Evolutionary conservation across 2,888 invertebrate species (phyloP).

Genomic region (Cataglyphis altisquamis): DNA sequence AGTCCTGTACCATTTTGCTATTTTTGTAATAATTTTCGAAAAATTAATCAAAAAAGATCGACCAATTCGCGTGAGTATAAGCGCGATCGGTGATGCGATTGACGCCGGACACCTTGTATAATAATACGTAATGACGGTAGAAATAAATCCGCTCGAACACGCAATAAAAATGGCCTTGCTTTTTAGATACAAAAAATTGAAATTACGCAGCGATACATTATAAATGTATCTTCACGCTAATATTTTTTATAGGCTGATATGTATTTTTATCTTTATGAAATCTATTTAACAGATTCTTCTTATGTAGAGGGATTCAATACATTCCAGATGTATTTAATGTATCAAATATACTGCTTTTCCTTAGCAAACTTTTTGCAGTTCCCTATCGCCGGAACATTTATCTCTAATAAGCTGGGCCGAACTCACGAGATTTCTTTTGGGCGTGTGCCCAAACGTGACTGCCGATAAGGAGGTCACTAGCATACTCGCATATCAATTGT

Average conservation of each 20-base stretch:
- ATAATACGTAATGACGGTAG: not conserved
- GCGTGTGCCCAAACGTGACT: conserved; percentile 69
- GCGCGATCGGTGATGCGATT: too few species aligned
- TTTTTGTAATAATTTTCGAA: too few species aligned
- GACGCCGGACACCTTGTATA: too few species aligned
- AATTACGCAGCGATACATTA: not conserved
- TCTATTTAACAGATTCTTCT: not conserved
- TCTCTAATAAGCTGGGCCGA: conserved; percentile 21
- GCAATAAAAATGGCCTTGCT: conserved; percentile 31
- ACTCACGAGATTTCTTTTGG: conserved; percentile 60
- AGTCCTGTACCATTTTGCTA: too few species aligned
- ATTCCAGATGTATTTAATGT: not conserved
- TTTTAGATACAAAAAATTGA: not conserved
- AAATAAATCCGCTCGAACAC: conserved; percentile 1
- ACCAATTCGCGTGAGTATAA: too few species aligned
- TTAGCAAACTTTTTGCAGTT: conserved; percentile 34
- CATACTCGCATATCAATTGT: conserved; percentile 72
- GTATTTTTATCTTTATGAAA: not conserved
- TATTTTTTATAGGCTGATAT: not conserved
- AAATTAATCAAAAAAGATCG: too few species aligned
- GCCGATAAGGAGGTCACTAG: conserved; percentile 72
- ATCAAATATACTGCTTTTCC: not conserved
- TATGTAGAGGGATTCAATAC: not conserved
- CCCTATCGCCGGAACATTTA: conserved; percentile 55
- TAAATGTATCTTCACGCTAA: not conserved